Conservation (phyloP, 2,113 vertebrate genomes). For the Dryoscopus gambensis region DNA sequence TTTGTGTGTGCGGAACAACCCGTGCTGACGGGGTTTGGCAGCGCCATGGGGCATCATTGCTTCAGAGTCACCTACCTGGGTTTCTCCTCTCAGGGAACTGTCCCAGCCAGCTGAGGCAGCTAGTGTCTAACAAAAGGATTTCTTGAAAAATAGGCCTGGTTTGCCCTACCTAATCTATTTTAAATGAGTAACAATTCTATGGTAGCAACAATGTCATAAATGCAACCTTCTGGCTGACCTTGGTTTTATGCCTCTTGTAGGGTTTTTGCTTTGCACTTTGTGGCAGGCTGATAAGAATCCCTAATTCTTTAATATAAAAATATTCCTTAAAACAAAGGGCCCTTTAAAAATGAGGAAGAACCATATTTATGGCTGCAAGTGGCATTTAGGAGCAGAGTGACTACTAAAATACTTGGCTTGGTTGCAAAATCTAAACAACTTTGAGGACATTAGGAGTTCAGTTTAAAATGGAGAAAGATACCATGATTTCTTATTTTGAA, state of each 20-base stretch:
- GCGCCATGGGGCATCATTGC: rapidly evolving
- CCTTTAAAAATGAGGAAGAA: conserved; percentile 7
- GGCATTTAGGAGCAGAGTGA: conserved; percentile 59
- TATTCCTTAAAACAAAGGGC: conserved; percentile 46
- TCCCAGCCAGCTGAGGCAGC: neutral
- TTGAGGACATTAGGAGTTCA: neutral
- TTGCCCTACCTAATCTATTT: neutral
- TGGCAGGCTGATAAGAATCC: neutral
- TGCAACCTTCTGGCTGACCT: neutral
- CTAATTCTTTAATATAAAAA: neutral
- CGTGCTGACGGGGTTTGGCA: neutral
- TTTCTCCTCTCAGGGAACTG: neutral
- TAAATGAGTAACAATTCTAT: neutral
- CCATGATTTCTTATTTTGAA: neutral
- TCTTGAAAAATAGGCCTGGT: neutral
- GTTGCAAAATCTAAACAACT: conserved; percentile 1
- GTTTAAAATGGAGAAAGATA: conserved; percentile 27
- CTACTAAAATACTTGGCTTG: conserved; percentile 29
- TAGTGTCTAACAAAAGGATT: neutral
- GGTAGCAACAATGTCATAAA: neutral
- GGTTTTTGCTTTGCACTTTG: neutral
- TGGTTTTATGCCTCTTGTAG: neutral
- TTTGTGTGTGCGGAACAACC: neutral
- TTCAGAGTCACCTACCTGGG: neutral
- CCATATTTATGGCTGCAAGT: conserved; percentile 16